phyloP scores from a whole-genome alignment of 2,888 invertebrate species.

The Amblyjoppa fuscipennis region DNA sequence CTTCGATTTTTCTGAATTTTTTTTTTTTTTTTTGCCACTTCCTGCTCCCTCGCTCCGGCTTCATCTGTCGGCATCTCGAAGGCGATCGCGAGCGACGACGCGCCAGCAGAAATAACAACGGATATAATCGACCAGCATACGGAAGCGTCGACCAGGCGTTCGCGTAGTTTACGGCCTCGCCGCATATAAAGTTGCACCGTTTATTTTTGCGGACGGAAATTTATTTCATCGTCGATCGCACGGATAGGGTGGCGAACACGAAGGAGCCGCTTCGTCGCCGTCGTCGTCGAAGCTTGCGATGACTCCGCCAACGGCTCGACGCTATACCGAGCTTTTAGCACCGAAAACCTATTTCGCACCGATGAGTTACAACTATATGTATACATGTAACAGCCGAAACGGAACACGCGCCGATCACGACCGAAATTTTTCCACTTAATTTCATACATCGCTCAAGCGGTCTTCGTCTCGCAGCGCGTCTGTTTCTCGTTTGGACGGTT shows the following conservation, averaged over 20 bases:
- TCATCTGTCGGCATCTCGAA: constrained; percentile 10
- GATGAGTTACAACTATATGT: background rate
- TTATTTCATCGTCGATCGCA: constrained; percentile 41
- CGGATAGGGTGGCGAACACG: constrained; percentile 8
- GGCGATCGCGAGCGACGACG: constrained; percentile 5
- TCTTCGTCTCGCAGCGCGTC: constrained; percentile 57
- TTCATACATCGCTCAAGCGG: constrained; percentile 23
- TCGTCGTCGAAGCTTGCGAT: constrained; percentile 20
- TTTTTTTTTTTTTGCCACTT: constrained; percentile 6
- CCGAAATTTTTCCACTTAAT: constrained; percentile 44
- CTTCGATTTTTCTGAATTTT: constrained; percentile 39
- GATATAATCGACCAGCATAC: background rate
- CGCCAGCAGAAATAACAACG: constrained; percentile 1
- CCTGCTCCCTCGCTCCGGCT: constrained; percentile 6
- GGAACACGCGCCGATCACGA: constrained; percentile 10
- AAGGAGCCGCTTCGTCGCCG: constrained; percentile 7
- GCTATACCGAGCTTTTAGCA: constrained; percentile 32
- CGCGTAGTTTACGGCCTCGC: background rate
- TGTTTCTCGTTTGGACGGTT: constrained; percentile 23
- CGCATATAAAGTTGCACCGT: background rate
- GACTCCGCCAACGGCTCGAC: constrained; percentile 15
- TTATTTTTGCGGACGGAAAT: constrained; percentile 47
- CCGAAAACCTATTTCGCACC: background rate
- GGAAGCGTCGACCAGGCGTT: background rate
- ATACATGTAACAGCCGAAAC: constrained; percentile 1